These are phyloP conservation scores for Pituophis catenifer DNA, from an alignment of 2,113 vertebrate species.

Conservation along the genomic window DNA sequence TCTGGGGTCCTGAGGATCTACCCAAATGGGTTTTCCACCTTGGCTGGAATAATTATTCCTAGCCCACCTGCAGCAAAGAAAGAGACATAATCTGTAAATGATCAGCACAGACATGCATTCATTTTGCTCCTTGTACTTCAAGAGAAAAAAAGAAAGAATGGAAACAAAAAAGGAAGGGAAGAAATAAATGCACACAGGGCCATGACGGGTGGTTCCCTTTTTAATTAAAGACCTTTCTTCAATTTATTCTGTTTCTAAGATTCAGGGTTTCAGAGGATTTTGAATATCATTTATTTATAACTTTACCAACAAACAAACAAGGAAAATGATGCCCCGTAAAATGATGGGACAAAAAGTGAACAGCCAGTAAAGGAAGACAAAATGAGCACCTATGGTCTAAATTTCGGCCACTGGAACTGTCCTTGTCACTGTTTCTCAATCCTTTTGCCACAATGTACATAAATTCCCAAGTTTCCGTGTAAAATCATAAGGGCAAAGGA, in stretches of 20 bases:
- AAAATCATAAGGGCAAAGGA: not conserved
- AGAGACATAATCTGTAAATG: not conserved
- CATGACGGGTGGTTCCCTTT: not conserved
- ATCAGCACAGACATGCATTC: not conserved
- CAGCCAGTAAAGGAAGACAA: not conserved
- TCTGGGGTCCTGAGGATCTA: constrained; percentile 78
- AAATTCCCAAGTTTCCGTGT: not conserved
- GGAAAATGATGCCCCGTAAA: not conserved
- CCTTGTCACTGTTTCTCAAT: not conserved
- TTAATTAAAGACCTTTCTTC: not conserved
- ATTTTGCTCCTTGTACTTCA: not conserved
- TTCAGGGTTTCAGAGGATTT: not conserved
- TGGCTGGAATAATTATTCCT: constrained; percentile 71
- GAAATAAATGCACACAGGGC: not conserved
- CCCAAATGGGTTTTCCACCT: constrained; percentile 87
- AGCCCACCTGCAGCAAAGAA: constrained; percentile 78
- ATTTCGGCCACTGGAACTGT: not conserved
- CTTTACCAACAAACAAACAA: not conserved
- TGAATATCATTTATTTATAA: not conserved
- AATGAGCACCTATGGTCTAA: not conserved
- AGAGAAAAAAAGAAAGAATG: not conserved
- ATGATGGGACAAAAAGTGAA: not conserved
- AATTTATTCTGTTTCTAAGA: not conserved
- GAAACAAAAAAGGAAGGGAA: not conserved
- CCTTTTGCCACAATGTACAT: not conserved